Conservation (phyloP, 2,797 vertebrate genomes). For the Cyprinella venusta region DNA sequence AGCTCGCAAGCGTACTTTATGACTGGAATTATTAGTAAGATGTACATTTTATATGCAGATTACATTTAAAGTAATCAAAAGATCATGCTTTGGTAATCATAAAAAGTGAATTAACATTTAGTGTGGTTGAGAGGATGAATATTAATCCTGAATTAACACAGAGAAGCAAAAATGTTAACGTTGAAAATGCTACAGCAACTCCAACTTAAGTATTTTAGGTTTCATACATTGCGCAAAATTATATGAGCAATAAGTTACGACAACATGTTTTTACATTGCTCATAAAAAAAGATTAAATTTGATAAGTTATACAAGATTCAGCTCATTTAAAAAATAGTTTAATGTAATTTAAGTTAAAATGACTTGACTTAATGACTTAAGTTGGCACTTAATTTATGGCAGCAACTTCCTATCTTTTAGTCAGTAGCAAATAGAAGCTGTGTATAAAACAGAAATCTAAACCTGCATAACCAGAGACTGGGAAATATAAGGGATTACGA, state of each 20-base stretch:
- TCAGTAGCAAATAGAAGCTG: neutral
- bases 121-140: neutral
- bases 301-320: too few species aligned
- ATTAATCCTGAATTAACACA: neutral
- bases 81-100: too few species aligned
- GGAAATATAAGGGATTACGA: constrained; percentile 22
- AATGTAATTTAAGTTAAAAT: too few species aligned
- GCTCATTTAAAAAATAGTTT: too few species aligned
- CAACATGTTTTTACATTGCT: too few species aligned
- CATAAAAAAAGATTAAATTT: too few species aligned
- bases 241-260: too few species aligned
- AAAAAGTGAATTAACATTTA: neutral
- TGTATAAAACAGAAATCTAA: constrained; percentile 10
- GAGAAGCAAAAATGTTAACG: too few species aligned
- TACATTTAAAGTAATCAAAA: neutral
- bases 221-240: neutral
- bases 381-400: too few species aligned
- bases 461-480: constrained; percentile 1
- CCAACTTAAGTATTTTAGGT: neutral
- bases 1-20: neutral
- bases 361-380: too few species aligned
- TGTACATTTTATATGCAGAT: neutral
- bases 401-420: too few species aligned
- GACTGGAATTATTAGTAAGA: neutral
- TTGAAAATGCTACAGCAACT: neutral